Evolutionary conservation across 2,888 invertebrate species (phyloP).

Genomic region (Eumerus sabulonum): DNA sequence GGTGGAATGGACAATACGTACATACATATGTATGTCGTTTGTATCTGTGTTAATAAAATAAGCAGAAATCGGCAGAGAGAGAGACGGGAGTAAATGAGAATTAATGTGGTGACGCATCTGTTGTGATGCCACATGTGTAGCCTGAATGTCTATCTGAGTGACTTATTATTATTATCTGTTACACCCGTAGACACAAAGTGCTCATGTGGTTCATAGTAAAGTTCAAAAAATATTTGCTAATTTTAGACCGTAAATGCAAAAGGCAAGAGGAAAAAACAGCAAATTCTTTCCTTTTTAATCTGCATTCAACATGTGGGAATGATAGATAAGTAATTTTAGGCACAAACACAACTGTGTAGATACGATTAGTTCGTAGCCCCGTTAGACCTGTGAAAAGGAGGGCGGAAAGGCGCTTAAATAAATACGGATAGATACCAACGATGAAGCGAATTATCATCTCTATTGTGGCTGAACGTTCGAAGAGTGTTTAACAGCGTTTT

Average conservation of each 20-base stretch:
- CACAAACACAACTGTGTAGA: conserved; percentile 7
- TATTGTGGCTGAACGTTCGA: conserved; percentile 46
- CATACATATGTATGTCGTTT: too few relatives aligned
- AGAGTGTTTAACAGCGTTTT: conserved; percentile 57
- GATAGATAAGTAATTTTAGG: conserved; percentile 38
- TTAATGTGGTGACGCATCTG: conserved; percentile 19
- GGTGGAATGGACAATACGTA: too few relatives aligned
- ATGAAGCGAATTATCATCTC: conserved; percentile 43
- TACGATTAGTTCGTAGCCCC: too few relatives aligned
- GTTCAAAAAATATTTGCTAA: conserved; percentile 38
- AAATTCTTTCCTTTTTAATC: conserved; percentile 25
- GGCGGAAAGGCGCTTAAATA: too few relatives aligned
- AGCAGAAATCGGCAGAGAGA: background rate
- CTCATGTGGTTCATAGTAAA: conserved; percentile 41
- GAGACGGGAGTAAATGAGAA: background rate
- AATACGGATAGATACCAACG: too few relatives aligned
- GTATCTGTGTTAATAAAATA: too few relatives aligned
- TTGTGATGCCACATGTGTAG: conserved; percentile 40
- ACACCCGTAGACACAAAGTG: conserved; percentile 17
- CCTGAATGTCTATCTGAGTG: conserved; percentile 56
- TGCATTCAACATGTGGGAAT: conserved; percentile 51
- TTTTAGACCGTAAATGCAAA: conserved; percentile 23
- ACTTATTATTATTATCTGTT: conserved; percentile 57
- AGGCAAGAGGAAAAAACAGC: background rate
- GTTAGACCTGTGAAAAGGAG: too few relatives aligned